phyloP scores from a whole-genome alignment of 2,113 vertebrate species.

The Silurus glanis region DNA sequence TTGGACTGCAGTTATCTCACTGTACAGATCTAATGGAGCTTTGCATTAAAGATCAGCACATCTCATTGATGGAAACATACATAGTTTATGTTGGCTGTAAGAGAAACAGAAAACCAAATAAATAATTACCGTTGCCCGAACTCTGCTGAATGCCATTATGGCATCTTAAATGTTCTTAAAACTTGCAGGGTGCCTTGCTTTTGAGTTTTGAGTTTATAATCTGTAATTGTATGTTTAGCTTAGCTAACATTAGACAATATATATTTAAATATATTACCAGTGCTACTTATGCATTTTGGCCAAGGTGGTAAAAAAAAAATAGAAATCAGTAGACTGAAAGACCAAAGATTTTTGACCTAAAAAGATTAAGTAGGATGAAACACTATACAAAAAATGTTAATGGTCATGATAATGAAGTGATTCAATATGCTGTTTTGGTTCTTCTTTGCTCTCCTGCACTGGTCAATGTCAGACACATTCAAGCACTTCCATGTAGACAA shows the following conservation, averaged over 20 bases:
- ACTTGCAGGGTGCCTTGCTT: background rate
- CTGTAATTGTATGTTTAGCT: background rate
- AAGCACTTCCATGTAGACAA: background rate
- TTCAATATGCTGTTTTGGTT: background rate
- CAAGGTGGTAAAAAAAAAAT: background rate
- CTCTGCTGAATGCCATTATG: background rate
- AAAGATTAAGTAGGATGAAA: background rate
- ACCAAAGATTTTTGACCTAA: background rate
- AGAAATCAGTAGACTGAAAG: background rate
- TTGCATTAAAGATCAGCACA: background rate
- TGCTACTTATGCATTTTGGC: background rate
- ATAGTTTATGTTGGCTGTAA: background rate
- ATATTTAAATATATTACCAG: background rate
- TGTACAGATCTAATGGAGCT: background rate
- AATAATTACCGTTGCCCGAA: background rate
- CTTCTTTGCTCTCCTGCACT: background rate
- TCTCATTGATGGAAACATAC: background rate
- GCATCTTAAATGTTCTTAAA: background rate
- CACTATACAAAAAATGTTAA: background rate
- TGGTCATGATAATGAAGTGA: background rate
- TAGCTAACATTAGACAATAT: background rate
- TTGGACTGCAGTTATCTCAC: background rate
- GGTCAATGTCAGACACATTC: background rate
- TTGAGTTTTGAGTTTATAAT: background rate
- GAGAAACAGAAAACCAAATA: background rate